Evolutionary conservation across 1,140 invertebrate species (phyloP), one percentile per base, ranked within the genome.

Genomic region (Zaprionus inermis): DNA sequence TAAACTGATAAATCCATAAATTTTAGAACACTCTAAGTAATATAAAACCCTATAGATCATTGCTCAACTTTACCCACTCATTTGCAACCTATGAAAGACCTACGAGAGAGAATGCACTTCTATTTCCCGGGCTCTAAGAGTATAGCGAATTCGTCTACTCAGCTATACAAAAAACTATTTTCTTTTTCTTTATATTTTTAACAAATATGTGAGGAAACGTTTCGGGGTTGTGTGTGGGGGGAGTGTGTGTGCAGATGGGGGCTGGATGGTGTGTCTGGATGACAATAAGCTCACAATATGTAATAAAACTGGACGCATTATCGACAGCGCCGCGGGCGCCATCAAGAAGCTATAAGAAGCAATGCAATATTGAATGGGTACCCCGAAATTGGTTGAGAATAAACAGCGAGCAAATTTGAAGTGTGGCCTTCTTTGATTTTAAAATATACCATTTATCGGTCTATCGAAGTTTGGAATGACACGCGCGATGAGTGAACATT

Each of bases 231-330:
- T 46, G 30, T 20, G 65, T 41, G 22, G 1, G 24, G 22, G 22
- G 22, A 4, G 22, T 41, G 56, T 52, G 30, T 54, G 30, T 12
- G 34, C n/a, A n/a, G 69, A 34, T n/a, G 18, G 69, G 52, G 58
- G 36, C 24, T 3, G 24, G 24, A 5, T 28, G 60, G 58, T 58
- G 54, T 69, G 49, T 65, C 18, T 60, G 22, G 46, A 51, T 78
- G 79, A 88, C 83, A 88, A 86, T 86, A 86, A 82, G 75, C 83
- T 79, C 72, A 79, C 83, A 82, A 86, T 82, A 86, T 86, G 82
- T 86, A 86, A 86, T 86, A 86, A 86, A 86, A 86, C 72, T 67
- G 76, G 72, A 88, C 66, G 65, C 82, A 73, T 88, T 88, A 82
- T 88, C 81, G 69, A 73, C 73, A 88, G 63, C 77, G 83, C 82